A percentile compares a stretch with the other conserved stretches of the same genome.
Evolutionary conservation across 2,888 invertebrate species (phyloP).

Genomic region (Pristionchus entomophagus): DNA sequence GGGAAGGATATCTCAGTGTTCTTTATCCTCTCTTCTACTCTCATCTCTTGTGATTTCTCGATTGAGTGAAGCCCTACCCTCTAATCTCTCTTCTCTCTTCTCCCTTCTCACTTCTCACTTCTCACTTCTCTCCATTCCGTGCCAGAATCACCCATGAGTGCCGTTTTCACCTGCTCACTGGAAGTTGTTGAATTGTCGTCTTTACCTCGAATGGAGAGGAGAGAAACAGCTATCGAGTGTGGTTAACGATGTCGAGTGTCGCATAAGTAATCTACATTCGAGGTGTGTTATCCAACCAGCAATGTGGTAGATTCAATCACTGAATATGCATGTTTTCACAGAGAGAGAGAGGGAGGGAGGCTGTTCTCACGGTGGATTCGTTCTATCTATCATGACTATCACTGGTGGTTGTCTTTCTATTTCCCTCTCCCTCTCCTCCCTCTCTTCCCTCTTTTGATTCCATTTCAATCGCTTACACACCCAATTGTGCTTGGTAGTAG

Average conservation of each 20-base stretch:
- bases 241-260: not conserved
- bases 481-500: not conserved
- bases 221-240: not conserved
- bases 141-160: slow-evolving; percentile 24
- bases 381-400: slow-evolving; percentile 19
- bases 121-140: slow-evolving; percentile 31
- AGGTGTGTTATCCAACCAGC: not conserved
- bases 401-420: slow-evolving; percentile 10
- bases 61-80: slow-evolving; percentile 9
- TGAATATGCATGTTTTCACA: slow-evolving; percentile 27
- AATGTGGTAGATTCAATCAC: not conserved
- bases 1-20: too few species aligned
- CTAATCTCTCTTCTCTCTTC: slow-evolving; percentile 25
- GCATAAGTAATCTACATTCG: not conserved
- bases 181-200: slow-evolving; percentile 4
- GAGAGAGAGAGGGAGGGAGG: too few species aligned
- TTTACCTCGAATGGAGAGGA: slow-evolving; percentile 10
- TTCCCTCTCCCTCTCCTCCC: not conserved
- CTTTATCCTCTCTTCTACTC: not conserved
- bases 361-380: slow-evolving; percentile 9
- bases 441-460: slow-evolving; percentile 6
- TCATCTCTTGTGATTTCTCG: not conserved
- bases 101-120: too few species aligned
- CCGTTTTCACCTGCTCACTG: slow-evolving; percentile 25
- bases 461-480: slow-evolving; percentile 37